A percentile compares a stretch with the other conserved stretches of the same genome.
Evolutionary conservation across 2,888 invertebrate species (phyloP).

Genomic region (Melolontha melolontha): DNA sequence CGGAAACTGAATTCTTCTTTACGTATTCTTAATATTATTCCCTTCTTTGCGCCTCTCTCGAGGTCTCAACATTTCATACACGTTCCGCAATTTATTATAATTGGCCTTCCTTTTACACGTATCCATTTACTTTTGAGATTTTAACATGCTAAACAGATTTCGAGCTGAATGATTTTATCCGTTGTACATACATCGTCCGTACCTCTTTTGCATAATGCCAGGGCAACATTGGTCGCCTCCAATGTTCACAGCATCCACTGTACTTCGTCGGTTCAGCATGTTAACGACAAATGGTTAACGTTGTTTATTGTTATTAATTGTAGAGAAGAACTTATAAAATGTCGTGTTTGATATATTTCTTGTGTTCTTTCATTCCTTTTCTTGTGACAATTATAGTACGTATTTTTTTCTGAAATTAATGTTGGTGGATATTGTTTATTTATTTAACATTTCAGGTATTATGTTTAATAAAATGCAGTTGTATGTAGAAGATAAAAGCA

Average conservation of each 20-base stretch:
- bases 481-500: too few relatives aligned
- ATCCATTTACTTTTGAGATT: slow-evolving; percentile 38
- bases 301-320: slow-evolving; percentile 18
- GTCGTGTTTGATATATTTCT: slow-evolving; percentile 8
- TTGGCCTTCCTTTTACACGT: slow-evolving; percentile 30
- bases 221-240: not conserved
- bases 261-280: not conserved
- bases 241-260: slow-evolving; percentile 4
- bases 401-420: not conserved
- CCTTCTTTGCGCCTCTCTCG: slow-evolving; percentile 16
- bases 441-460: too few relatives aligned
- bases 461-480: too few relatives aligned
- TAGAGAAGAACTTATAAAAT: slow-evolving; percentile 14
- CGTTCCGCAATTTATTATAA: slow-evolving; percentile 34
- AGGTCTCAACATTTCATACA: slow-evolving; percentile 22
- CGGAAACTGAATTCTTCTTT: slow-evolving; percentile 31
- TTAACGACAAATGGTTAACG: slow-evolving; percentile 16
- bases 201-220: slow-evolving; percentile 12
- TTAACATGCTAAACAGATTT: slow-evolving; percentile 33
- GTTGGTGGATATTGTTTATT: not conserved
- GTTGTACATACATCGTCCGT: not conserved
- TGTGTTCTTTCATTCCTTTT: not conserved
- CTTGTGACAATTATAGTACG: not conserved
- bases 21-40: slow-evolving; percentile 15
- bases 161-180: slow-evolving; percentile 35